These are phyloP conservation scores for Caenorhabditis inopinata DNA, from an alignment of 1,140 invertebrate species.

Conservation along the genomic window DNA sequence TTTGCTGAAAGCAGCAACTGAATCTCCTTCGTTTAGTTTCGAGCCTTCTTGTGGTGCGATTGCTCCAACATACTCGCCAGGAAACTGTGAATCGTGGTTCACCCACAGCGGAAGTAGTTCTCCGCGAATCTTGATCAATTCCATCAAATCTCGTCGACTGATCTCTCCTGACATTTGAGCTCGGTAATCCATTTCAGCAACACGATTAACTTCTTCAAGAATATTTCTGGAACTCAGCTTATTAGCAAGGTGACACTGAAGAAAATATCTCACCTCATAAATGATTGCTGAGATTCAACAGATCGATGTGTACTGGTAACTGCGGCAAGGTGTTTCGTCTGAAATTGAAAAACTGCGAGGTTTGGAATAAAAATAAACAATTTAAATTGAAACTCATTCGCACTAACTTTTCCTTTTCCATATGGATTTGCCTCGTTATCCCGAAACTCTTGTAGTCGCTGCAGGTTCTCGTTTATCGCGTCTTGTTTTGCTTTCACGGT, in stretches of 20 bases:
- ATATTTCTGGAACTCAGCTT: neutral
- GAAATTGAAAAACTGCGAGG: neutral
- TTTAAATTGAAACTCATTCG: neutral
- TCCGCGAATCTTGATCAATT: neutral
- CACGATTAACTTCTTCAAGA: neutral
- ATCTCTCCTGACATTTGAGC: neutral
- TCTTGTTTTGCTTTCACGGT: neutral
- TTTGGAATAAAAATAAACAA: too few species aligned
- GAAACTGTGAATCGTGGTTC: neutral
- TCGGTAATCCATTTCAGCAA: neutral
- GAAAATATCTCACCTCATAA: neutral
- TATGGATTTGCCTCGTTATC: neutral
- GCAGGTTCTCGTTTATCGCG: neutral
- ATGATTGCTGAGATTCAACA: neutral
- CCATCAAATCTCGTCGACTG: neutral
- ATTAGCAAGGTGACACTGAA: neutral
- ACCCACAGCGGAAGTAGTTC: neutral
- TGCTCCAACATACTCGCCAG: slow-evolving; percentile 12
- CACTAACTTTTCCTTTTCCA: slow-evolving; percentile 1
- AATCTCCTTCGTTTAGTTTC: neutral
- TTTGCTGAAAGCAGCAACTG: neutral
- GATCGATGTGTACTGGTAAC: neutral
- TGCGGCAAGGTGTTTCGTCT: neutral
- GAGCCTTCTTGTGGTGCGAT: neutral
- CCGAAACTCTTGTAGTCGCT: neutral